Base-by-base conservation (phyloP, 92 coral and sea anemone species). In the Epizoanthus illoricatus region DNA sequence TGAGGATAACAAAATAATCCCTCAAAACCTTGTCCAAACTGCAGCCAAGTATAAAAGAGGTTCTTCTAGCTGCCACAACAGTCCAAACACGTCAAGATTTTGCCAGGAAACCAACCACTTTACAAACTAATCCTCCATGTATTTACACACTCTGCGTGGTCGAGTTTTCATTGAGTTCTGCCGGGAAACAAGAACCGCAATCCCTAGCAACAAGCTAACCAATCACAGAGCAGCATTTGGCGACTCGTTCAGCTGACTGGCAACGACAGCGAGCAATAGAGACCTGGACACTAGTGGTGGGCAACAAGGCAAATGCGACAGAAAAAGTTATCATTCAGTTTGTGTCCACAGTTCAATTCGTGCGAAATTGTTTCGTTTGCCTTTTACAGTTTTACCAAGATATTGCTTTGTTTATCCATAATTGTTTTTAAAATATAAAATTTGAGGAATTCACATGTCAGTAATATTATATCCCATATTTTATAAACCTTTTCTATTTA, bases 201-300 rank as follows among this genome's bases (percentile, higher is more conserved):
- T 78, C 71, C 82, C 60, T 63, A 63, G 82, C 72, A 78, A 78
- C 82, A 78, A 62, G 57, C 43, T 0, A 40, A 33, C 82, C 82
- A 78, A 78, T 78, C 82, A 78, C 54, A 78, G 82, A 18, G 43
- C 58, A 9, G 17, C 33, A 24, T 76, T 76, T n/a, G 42, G 81
- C 81, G 81, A 66, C 71, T 36, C 21, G 7, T 24, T 58, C 19
- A 17, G 23, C 19, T 59, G 23, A 59, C 23, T 59, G 23, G 23
- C 23, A 59, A 47, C 54, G 54, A 5, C 0, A 47, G 54, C 54
- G 54, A 47, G n/a, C n/a, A n/a, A n/a, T n/a, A n/a, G n/a, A n/a
- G n/a, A n/a, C n/a, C n/a, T n/a, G n/a, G n/a, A n/a, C n/a, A n/a
- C n/a, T n/a, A n/a, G n/a, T n/a, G n/a, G n/a, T n/a, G n/a, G n/a